A percentile compares a stretch with the other conserved stretches of the same genome.
These are phyloP conservation scores for Bellardia bayeri DNA, from an alignment of 2,888 invertebrate genomes.

Conservation along the genomic window DNA sequence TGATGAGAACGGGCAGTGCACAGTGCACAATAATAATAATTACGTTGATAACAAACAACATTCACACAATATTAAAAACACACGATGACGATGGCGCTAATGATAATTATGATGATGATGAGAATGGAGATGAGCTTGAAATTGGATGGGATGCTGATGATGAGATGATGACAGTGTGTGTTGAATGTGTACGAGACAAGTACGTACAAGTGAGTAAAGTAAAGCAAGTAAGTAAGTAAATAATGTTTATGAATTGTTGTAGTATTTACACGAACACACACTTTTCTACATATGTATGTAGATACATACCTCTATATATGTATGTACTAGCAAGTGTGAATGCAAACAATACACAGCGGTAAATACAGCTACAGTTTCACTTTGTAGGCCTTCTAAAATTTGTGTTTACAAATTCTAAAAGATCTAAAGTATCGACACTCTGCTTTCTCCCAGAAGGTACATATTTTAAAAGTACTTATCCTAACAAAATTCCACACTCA, in stretches of 20 bases:
- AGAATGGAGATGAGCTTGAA: not conserved
- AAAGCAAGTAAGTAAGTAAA: constrained; percentile 34
- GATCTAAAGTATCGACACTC: too few relatives aligned
- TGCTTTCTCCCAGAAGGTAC: too few relatives aligned
- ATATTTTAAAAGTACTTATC: too few relatives aligned
- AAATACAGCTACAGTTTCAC: too few relatives aligned
- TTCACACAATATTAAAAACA: constrained; percentile 14
- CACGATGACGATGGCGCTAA: constrained; percentile 46
- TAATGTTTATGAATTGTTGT: constrained; percentile 48
- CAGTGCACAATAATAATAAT: constrained; percentile 8
- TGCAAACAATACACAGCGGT: too few relatives aligned
- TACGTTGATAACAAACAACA: constrained; percentile 9
- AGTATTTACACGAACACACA: constrained; percentile 27
- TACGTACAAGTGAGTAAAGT: constrained; percentile 32
- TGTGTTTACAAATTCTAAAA: too few relatives aligned
- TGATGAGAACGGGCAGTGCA: not conserved
- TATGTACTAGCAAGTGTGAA: too few relatives aligned
- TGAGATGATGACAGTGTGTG: not conserved
- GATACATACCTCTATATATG: not conserved
- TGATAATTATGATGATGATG: constrained; percentile 48
- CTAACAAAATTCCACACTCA: too few relatives aligned
- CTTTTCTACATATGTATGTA: not conserved
- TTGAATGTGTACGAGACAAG: not conserved
- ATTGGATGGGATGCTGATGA: not conserved
- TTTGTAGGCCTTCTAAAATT: too few relatives aligned